Evolutionary conservation across 2,113 vertebrate species (phyloP).

Genomic region (Promerops cafer): DNA sequence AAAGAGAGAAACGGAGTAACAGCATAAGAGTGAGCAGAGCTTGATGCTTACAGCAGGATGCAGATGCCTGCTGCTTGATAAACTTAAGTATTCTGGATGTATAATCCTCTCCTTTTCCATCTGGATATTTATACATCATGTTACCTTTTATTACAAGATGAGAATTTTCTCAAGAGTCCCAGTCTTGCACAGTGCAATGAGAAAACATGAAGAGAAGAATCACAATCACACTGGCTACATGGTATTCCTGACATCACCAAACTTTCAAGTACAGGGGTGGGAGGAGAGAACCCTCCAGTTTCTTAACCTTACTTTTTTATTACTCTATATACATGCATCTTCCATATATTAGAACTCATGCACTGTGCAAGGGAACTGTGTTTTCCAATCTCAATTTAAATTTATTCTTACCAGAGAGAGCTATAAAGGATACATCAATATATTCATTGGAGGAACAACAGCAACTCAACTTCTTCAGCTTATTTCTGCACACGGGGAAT

Average conservation of each 20-base stretch:
- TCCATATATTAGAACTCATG: background rate
- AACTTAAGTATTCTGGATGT: background rate
- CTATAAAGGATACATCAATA: conserved; percentile 15
- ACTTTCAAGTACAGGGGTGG: background rate
- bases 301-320: background rate
- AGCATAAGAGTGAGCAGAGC: background rate
- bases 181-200: background rate
- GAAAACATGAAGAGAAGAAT: background rate
- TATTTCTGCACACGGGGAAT: background rate
- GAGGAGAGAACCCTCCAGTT: background rate
- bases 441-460: background rate
- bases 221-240: background rate
- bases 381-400: conserved; percentile 31
- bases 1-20: background rate
- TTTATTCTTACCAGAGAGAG: conserved; percentile 17
- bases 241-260: background rate
- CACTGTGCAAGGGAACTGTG: background rate
- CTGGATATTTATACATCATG: background rate
- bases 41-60: background rate
- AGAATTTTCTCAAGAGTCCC: background rate
- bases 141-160: background rate
- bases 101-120: background rate
- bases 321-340: background rate
- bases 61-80: background rate
- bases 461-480: background rate